Evolutionary conservation across 2,797 vertebrate species (phyloP), one percentile per base, ranked within the genome.

Genomic region (Meriones psammophilus): DNA sequence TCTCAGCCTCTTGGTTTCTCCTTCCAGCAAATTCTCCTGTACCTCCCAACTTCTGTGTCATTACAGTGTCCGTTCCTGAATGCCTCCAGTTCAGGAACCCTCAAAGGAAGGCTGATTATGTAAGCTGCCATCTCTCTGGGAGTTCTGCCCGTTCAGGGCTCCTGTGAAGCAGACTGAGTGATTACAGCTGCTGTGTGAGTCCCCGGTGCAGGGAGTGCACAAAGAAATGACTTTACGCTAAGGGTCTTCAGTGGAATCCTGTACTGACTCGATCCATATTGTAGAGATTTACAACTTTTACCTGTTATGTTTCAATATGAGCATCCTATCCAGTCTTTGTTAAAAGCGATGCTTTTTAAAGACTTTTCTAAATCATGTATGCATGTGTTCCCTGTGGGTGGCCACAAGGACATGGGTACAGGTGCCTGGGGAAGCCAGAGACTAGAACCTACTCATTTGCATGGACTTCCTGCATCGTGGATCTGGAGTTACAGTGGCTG

Each of bases 1-100:
- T 86, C 81, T 68, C 8, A 7, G 17, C 60, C 5, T 50, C 78
- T 90, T n/a, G 36, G 71, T 69, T 93, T 96, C 66, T 92, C 81
- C 46, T 85, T 77, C 85, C 54, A 91, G 80, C 36, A 36, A 18
- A 74, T 62, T 80, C 92, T 69, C 80, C 86, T 74, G 50, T n/a
- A 26, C 0, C 18, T 81, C 42, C 71, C 66, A n/a, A 69, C 28
- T 36, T 92, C 54, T 79, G 42, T 71, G 71, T 58, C 58, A 20
- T 30, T 78, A 71, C 88, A 71, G 71, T 73, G 46, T 50, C 39
- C 20, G 28, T 68, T 46, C 60, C 73, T 66, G 66, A 93, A 92
- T 64, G 56, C 62, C 69, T 94, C 46, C 60, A 50, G 80, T 95
- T 84, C 36, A 83, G 39, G 24, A 3, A 0, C 17, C 69, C 91